A percentile compares a stretch with the other conserved stretches of the same genome.
Conservation (phyloP, 2,888 invertebrate species). For the Parnassius smintheus region DNA sequence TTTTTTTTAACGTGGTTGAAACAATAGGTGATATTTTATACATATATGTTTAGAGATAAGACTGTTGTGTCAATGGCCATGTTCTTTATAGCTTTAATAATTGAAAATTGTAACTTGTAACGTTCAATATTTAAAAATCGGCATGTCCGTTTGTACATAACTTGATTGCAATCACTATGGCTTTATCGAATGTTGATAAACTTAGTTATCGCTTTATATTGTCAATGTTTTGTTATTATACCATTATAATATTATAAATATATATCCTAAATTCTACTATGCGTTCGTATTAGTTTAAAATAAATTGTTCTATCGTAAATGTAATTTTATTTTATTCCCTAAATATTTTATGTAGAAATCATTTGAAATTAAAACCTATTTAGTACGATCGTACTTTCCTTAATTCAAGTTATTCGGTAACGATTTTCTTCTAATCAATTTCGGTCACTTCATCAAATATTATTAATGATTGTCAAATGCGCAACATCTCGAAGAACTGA, state of each 20-base stretch:
- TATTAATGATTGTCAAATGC: no score
- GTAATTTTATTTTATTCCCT: slow-evolving; percentile 32
- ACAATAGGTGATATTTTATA: slow-evolving; percentile 33
- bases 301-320: slow-evolving; percentile 75
- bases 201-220: slow-evolving; percentile 73
- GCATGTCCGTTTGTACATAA: slow-evolving; percentile 56
- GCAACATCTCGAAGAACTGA: no score
- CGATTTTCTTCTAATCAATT: no score
- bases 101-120: slow-evolving; percentile 62
- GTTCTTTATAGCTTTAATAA: slow-evolving; percentile 73
- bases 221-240: slow-evolving; percentile 76
- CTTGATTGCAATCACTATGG: slow-evolving; percentile 62
- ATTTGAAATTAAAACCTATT: no score
- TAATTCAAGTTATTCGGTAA: no score
- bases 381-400: no score
- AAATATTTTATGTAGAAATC: background rate
- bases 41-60: slow-evolving; percentile 51
- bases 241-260: slow-evolving; percentile 74
- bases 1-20: slow-evolving; percentile 28
- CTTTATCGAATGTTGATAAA: slow-evolving; percentile 73
- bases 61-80: slow-evolving; percentile 71
- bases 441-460: no score
- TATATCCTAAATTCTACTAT: slow-evolving; percentile 80
- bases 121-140: slow-evolving; percentile 42
- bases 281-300: slow-evolving; percentile 79